phyloP scores from a whole-genome alignment of 2,797 vertebrate species.

The Alcedo quadribrachys region DNA sequence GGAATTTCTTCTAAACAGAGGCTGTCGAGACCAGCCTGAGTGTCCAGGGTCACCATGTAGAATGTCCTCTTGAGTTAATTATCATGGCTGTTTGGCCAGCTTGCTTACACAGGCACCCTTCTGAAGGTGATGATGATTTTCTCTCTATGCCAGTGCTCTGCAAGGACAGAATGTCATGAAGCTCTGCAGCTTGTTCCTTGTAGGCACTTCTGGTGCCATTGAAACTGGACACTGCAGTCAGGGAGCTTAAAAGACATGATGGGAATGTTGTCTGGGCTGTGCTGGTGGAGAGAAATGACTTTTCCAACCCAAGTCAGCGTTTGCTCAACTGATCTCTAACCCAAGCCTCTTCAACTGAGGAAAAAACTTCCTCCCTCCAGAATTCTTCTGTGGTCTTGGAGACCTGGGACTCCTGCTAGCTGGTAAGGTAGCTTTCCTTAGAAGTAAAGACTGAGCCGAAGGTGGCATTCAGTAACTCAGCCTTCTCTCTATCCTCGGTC shows the following conservation, averaged over 20 bases:
- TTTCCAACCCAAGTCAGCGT: not conserved
- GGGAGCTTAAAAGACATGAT: not conserved
- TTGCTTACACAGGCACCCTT: not conserved
- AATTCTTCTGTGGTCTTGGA: too few species aligned
- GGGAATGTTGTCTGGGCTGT: not conserved
- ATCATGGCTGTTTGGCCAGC: fast-evolving
- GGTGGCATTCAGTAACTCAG: too few species aligned
- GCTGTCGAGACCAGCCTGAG: not conserved
- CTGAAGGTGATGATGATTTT: not conserved
- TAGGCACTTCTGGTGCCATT: fast-evolving
- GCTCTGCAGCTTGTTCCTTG: fast-evolving
- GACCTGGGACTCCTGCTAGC: too few species aligned
- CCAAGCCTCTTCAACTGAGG: too few species aligned
- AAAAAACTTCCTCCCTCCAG: too few species aligned
- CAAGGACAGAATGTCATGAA: not conserved
- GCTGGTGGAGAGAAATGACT: not conserved
- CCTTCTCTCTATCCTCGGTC: too few species aligned
- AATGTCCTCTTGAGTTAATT: not conserved
- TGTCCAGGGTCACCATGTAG: not conserved
- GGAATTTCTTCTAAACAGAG: not conserved
- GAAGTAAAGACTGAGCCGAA: too few species aligned
- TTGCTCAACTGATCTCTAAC: too few species aligned
- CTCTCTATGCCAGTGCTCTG: not conserved
- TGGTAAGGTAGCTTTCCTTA: too few species aligned
- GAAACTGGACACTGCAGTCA: not conserved